Evolutionary conservation across 2,888 invertebrate genomes (phyloP).

Genomic region (Therioaphis trifolii): DNA sequence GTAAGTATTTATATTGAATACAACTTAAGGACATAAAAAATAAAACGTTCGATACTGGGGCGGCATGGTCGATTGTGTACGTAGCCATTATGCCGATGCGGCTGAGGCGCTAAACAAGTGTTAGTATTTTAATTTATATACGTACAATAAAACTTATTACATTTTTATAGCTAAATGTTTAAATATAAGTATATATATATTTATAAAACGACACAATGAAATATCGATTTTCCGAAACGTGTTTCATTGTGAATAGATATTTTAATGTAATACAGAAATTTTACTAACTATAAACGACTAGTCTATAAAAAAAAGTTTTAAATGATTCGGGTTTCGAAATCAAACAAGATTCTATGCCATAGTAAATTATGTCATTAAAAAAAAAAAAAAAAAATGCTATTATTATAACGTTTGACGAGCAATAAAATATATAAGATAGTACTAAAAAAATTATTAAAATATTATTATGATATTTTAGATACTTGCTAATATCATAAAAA

Average conservation of each 20-base stretch:
- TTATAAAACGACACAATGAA: conserved; percentile 20
- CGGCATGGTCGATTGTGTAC: no score
- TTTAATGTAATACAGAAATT: conserved; percentile 27
- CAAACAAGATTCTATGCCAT: conserved; percentile 15
- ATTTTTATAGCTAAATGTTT: conserved; percentile 56
- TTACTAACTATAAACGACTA: conserved; percentile 48
- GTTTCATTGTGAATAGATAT: conserved; percentile 44
- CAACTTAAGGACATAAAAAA: no score
- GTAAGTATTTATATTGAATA: no score
- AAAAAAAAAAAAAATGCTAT: not conserved
- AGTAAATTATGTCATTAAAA: conserved; percentile 54
- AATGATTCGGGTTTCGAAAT: conserved; percentile 48
- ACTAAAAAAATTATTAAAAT: conserved; percentile 17
- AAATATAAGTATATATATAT: conserved; percentile 38
- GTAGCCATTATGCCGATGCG: not conserved
- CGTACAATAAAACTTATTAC: conserved; percentile 34
- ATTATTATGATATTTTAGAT: not conserved
- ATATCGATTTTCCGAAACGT: conserved; percentile 57
- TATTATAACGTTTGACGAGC: conserved; percentile 15
- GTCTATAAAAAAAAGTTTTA: conserved; percentile 54
- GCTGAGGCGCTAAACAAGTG: conserved; percentile 17
- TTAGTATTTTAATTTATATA: not conserved
- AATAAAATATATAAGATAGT: conserved; percentile 35
- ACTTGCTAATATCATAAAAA: not conserved
- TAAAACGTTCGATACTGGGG: no score